Evolutionary conservation across 2,888 invertebrate genomes (phyloP).

Genomic region (Philereme vetulata): DNA sequence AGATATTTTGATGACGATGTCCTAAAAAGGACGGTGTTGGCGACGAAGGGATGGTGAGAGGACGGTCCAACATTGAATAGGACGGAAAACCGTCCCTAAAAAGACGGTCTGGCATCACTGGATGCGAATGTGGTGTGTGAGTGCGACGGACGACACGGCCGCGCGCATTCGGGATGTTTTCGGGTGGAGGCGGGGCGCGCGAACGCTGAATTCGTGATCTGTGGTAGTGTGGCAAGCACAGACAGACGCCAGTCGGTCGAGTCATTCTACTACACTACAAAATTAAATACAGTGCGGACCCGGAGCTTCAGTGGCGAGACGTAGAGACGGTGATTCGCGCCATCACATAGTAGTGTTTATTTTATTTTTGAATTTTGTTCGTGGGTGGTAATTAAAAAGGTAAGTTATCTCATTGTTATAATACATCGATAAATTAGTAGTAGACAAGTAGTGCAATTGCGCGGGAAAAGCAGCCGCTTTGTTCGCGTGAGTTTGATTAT

Average conservation of each 20-base stretch:
- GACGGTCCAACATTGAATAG: too few relatives aligned
- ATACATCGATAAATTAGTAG: not conserved
- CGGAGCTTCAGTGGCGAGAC: constrained; percentile 26
- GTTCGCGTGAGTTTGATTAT: too few relatives aligned
- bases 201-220: constrained; percentile 14
- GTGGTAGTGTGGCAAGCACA: constrained; percentile 1
- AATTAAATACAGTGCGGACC: too few relatives aligned
- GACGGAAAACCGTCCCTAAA: too few relatives aligned
- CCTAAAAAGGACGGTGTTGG: too few relatives aligned
- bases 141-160: not conserved
- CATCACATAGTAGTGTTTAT: constrained; percentile 27
- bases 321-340: constrained; percentile 36
- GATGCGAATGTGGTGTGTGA: constrained; percentile 32
- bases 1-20: too few relatives aligned
- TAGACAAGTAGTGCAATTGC: too few relatives aligned
- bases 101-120: too few relatives aligned
- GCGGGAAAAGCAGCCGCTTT: too few relatives aligned
- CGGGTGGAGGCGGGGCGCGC: constrained; percentile 6
- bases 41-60: too few relatives aligned
- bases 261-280: too few relatives aligned
- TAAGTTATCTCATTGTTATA: constrained; percentile 19
- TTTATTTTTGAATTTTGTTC: constrained; percentile 38
- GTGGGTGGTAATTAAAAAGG: constrained; percentile 19
- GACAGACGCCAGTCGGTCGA: too few relatives aligned
- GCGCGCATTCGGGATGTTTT: not conserved